Evolutionary conservation across 2,113 vertebrate genomes (phyloP), one percentile per base, ranked within the genome.

Genomic region (Aegotheles bennettii): DNA sequence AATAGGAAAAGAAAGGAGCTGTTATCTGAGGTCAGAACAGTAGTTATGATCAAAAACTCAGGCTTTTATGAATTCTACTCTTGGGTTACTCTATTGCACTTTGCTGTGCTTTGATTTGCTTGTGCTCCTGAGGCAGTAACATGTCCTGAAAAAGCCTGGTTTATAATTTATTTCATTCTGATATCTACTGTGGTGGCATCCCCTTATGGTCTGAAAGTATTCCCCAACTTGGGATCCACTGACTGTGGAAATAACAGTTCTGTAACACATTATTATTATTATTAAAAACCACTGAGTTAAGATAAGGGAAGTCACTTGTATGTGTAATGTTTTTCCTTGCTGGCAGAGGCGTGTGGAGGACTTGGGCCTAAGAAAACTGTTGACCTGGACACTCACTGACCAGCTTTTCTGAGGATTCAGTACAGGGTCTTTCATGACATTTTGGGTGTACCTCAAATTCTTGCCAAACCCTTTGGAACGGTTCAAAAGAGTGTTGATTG

Each of bases 401-500:
- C 91, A 81, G 67, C 36, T 82, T 89, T 89, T 9, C 93, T 91
- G 79, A 92, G 77, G 40, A 73, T 77, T 86, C 89, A 82, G 40
- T 51, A 10, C 89, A 92, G 90, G 93, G 88, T 83, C 93, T 93
- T 88, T 81, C 77, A 59, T 96, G 97, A 93, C 86, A 79, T 57
- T 87, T 91, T 95, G 90, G 90, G 92, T 84, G 95, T 95, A 94
- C 91, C 90, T 89, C 87, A 54, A 90, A 45, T 40, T 94, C 50
- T 89, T 80, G 96, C 96, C 96, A 97, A 96, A 79, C 26, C 28
- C 60, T 86, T 95, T 97, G 96, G 96, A 95, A 92, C 50, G 4
- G 56, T 69, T 86, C 86, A 73, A 84, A 81, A 36, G 82, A 90
- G 75, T 14, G 8, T 15, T 94, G 96, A 96, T 95, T 92, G 93